These are phyloP conservation scores for Picus viridis DNA, from an alignment of 2,797 vertebrate species.

Conservation along the genomic window DNA sequence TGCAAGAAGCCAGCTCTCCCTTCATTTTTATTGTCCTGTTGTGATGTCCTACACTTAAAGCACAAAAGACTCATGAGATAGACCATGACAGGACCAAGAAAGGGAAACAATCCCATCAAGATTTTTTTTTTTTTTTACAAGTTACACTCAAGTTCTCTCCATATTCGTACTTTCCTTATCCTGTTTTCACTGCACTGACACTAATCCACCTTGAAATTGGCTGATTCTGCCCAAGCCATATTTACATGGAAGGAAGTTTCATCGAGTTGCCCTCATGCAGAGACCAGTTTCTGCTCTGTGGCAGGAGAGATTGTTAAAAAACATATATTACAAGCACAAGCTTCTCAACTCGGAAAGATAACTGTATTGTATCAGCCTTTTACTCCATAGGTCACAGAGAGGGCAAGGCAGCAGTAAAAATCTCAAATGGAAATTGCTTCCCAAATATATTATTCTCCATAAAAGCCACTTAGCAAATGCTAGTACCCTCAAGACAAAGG, in stretches of 20 bases:
- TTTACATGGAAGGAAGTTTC: slow-evolving; percentile 73
- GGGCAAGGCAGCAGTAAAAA: slow-evolving; percentile 63
- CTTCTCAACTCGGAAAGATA: slow-evolving; percentile 72
- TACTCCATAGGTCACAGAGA: slow-evolving; percentile 57
- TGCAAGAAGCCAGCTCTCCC: neutral
- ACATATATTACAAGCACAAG: slow-evolving; percentile 63
- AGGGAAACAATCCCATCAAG: slow-evolving; percentile 18
- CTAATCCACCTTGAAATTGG: slow-evolving; percentile 81
- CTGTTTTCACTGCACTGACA: slow-evolving; percentile 68
- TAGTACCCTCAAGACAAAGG: slow-evolving; percentile 69
- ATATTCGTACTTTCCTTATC: slow-evolving; percentile 62
- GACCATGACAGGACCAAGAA: neutral
- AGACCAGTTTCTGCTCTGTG: slow-evolving; percentile 69
- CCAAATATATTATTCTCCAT: slow-evolving; percentile 73
- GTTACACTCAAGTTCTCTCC: slow-evolving; percentile 51
- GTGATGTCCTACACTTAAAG: neutral
- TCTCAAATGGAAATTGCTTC: slow-evolving; percentile 73
- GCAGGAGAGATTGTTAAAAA: slow-evolving; percentile 78
- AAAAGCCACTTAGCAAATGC: slow-evolving; percentile 76
- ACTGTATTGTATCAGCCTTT: slow-evolving; percentile 71
- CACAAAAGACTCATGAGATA: neutral
- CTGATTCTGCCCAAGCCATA: slow-evolving; percentile 73
- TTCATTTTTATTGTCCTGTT: neutral
- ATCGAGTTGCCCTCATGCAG: slow-evolving; percentile 69
- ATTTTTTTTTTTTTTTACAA: slow-evolving; percentile 69